Evolutionary conservation across 2,113 vertebrate genomes (phyloP).

Genomic region (Muntiacus muntjak): DNA sequence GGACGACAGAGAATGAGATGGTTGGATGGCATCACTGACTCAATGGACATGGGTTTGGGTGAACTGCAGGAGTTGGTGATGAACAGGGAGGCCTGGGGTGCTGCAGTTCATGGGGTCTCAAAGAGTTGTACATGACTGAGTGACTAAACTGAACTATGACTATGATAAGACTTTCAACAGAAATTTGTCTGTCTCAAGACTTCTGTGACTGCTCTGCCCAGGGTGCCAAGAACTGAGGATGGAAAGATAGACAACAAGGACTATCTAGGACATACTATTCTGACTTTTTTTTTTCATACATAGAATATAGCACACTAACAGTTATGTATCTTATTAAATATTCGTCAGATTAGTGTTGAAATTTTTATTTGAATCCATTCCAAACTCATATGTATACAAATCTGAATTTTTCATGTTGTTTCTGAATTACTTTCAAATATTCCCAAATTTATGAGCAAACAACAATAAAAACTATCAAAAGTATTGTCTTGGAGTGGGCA

Average conservation of each 20-base stretch:
- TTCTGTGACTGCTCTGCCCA: background rate
- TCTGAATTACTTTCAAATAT: background rate
- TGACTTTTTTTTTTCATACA: background rate
- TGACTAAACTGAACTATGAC: background rate
- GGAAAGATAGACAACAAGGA: background rate
- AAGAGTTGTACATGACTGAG: background rate
- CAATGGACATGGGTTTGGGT: background rate
- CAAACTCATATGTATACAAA: background rate
- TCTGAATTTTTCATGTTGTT: background rate
- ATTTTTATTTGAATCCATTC: constrained; percentile 17
- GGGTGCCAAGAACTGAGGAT: background rate
- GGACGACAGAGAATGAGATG: background rate
- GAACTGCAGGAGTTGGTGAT: background rate
- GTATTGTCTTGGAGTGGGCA: background rate
- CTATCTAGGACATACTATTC: background rate
- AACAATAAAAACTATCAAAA: background rate
- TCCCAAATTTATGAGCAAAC: background rate
- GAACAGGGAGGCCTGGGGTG: background rate
- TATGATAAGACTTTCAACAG: background rate
- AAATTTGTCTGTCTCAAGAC: background rate
- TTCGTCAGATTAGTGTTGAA: background rate
- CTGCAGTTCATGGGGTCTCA: background rate
- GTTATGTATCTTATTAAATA: background rate
- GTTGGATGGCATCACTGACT: background rate
- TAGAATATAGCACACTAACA: background rate